Base-by-base conservation (phyloP, 2,797 vertebrate species). In the Gastrophryne carolinensis region DNA sequence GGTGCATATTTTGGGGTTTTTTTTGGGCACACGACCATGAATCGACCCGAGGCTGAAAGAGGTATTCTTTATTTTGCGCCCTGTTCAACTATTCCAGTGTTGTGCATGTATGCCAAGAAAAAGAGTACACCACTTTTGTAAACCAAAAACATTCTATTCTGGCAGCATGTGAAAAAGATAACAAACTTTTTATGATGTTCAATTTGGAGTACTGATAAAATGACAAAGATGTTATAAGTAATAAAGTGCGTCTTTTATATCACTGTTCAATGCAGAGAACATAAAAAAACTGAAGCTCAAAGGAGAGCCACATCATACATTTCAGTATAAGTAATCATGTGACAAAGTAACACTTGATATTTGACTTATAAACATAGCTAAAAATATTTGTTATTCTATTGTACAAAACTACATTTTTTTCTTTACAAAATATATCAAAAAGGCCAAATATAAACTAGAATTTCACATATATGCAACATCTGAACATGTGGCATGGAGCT, bases 191-290 rank as follows among this genome's bases (percentile, higher is more conserved):
- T 54, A 17, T 27, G 32, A 34, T 52, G 27, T 72, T 72, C 57
- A 72, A 61, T 56, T 62, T 62, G 57, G 21, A 56, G 27, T 60
- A 57, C 17, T 54, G 72, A 54, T 73, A 57, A 73, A 49, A 73
- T 27, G 27, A 63, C 24, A 72, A 61, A 37, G 37, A 44, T 30
- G 47, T 73, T 64, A 35, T 13, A 65, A 32, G 35, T 54, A 74
- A 75, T 75, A 75, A 66, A 75, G 72, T 75, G 72, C 72, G 53
- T 66, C 53, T 74, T 73, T 66, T 23, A 56, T 41, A 56, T 41
- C 41, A 35, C 52, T 68, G 49, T n/a, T 73, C 62, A 65, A 5
- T 56, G 35, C 39, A 57, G 52, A 37, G 21, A 57, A 35, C 21
- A 37, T 49, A 29, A 26, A 9, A 41, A 41, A 41, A 61, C 5